These are phyloP conservation scores for Congeria kusceri DNA, from an alignment of 2,888 invertebrate genomes.

Conservation along the genomic window DNA sequence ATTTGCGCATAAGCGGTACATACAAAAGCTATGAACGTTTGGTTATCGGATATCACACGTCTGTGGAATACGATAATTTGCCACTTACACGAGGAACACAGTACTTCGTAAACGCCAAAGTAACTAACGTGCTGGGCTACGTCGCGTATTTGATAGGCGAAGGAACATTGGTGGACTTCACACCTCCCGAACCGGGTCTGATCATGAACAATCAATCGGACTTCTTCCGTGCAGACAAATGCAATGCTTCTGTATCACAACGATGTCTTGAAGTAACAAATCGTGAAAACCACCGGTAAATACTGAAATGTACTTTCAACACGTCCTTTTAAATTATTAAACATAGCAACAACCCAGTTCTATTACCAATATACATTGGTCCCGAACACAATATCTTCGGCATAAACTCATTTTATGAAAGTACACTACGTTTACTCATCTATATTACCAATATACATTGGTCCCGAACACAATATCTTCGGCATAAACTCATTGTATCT, in stretches of 20 bases:
- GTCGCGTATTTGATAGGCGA: slow-evolving; percentile 58
- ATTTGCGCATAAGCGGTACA: slow-evolving; percentile 64
- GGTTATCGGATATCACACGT: slow-evolving; percentile 64
- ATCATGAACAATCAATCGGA: slow-evolving; percentile 55
- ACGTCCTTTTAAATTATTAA: too few relatives aligned
- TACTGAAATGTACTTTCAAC: too few relatives aligned
- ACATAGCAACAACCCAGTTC: too few relatives aligned
- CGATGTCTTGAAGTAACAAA: slow-evolving; percentile 66
- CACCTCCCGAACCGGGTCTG: slow-evolving; percentile 71
- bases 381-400: too few relatives aligned
- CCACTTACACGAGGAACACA: slow-evolving; percentile 62
- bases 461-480: too few relatives aligned
- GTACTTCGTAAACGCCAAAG: slow-evolving; percentile 69
- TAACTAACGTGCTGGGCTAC: slow-evolving; percentile 70
- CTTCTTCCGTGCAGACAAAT: slow-evolving; percentile 55
- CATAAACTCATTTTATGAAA: background rate
- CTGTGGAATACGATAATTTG: slow-evolving; percentile 59
- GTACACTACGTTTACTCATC: too few relatives aligned
- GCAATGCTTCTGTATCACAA: slow-evolving; percentile 70
- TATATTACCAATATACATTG: too few relatives aligned
- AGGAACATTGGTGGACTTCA: slow-evolving; percentile 73
- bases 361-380: too few relatives aligned
- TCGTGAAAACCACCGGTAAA: slow-evolving; percentile 68
- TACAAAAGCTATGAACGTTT: slow-evolving; percentile 72
- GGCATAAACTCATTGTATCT: too few relatives aligned